These are phyloP conservation scores for Apamea crenata DNA, from an alignment of 2,888 invertebrate species.

Conservation along the genomic window DNA sequence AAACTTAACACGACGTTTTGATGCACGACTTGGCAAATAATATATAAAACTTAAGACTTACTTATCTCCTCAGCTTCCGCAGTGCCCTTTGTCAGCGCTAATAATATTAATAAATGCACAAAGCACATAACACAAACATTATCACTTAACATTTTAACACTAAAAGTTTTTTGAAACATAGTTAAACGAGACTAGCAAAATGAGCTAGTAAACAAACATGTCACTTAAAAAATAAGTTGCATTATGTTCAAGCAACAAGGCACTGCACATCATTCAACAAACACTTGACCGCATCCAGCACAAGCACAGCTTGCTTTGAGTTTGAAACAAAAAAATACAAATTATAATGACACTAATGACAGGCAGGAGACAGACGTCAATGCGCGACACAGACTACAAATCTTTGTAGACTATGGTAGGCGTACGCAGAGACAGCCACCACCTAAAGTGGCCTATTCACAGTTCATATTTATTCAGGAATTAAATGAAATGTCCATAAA, in stretches of 20 bases:
- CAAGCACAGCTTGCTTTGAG: conserved; percentile 45
- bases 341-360: conserved; percentile 25
- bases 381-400: conserved; percentile 27
- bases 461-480: not conserved
- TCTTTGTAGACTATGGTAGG: conserved; percentile 13
- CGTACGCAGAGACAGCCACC: not conserved
- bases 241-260: conserved; percentile 71
- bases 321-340: conserved; percentile 41
- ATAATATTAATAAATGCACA: conserved; percentile 82
- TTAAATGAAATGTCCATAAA: no score
- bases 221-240: conserved; percentile 65
- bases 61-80: conserved; percentile 81
- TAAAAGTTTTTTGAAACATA: conserved; percentile 72
- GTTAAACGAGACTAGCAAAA: conserved; percentile 59
- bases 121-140: conserved; percentile 81
- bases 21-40: not conserved
- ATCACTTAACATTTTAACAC: conserved; percentile 83
- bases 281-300: conserved; percentile 39
- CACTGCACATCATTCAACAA: conserved; percentile 75
- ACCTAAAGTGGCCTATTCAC: conserved; percentile 1
- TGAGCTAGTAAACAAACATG: conserved; percentile 60
- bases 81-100: conserved; percentile 84
- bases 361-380: conserved; percentile 19
- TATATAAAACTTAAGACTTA: conserved; percentile 73
- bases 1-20: not conserved